Evolutionary conservation across 1,140 invertebrate genomes (phyloP), one percentile per base, ranked within the genome.

Genomic region (Drosophila busckii): DNA sequence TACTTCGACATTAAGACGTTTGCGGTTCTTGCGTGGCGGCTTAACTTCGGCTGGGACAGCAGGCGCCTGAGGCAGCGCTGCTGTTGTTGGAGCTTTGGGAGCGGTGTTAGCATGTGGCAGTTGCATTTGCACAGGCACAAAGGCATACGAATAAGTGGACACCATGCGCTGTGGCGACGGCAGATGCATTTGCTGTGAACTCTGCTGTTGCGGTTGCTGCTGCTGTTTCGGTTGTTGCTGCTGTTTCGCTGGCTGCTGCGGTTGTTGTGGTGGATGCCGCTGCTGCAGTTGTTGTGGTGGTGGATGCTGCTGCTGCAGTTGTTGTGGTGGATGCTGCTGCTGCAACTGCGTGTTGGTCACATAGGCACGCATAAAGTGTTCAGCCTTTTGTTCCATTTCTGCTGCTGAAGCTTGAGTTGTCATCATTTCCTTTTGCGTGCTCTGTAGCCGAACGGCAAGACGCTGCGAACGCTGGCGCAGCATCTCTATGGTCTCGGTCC

Each of bases 401-500:
- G 15, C 3, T 17, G 3, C 25, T 32, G 25, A 1, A 15, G 10
- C 13, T 6, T 1, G 35, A 25, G 28, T 15, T 2, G 13, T 2
- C 15, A 37, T 20, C 49, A 78, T 70, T 4, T 76, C 71, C 13
- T 31, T 23, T 4, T 78, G 61, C 19, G 38, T 50, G 7, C 60
- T 35, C 22, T 70, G 66, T 3, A 76, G 35, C 0, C 71, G 66
- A 5, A 50, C 53, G 0, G 52, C 55, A 15, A 76, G 25, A 2
- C 32, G 41, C 15, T 78, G 71, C 10, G 71, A 56, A 5, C 66
- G 70, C 5, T 52, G 23, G 4, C 70, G 70, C 25, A 73, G 23
- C 2, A 32, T 32, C 19, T 63, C 58, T 10, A 75, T 32, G 16
- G 25, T 20, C 4, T 10, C 26, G 3, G 6, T 7, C 0, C 29